phyloP scores from a whole-genome alignment of 2,888 invertebrate species.

The Achlya flavicornis region DNA sequence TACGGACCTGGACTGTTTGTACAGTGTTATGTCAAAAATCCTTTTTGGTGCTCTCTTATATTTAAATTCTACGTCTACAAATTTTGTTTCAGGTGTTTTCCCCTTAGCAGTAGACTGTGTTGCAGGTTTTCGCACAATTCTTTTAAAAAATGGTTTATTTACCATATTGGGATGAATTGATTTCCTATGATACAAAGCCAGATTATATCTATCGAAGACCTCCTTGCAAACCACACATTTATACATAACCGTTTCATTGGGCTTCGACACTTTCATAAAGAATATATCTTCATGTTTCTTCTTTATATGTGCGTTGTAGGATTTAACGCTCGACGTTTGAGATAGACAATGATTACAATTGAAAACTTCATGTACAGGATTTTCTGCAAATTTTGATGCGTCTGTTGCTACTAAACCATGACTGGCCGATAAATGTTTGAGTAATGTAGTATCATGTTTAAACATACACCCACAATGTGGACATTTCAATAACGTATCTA shows the following conservation, averaged over 20 bases:
- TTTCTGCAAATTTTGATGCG: background rate
- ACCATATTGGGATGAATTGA: slow-evolving; percentile 18
- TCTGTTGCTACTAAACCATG: background rate
- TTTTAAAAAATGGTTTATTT: slow-evolving; percentile 16
- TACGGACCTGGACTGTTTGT: background rate
- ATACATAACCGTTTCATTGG: background rate
- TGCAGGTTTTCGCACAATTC: slow-evolving; percentile 12
- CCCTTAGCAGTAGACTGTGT: background rate
- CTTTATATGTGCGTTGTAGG: background rate
- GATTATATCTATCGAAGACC: slow-evolving; percentile 11
- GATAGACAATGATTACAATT: background rate
- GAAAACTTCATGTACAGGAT: background rate
- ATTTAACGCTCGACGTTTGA: background rate
- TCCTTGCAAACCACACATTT: slow-evolving; percentile 28
- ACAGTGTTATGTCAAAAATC: background rate
- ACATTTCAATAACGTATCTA: background rate
- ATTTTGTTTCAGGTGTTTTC: background rate
- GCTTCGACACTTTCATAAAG: background rate
- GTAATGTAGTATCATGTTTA: background rate
- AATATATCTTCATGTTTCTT: background rate
- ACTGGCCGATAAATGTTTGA: background rate
- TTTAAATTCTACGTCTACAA: background rate
- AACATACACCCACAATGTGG: background rate
- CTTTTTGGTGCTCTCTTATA: background rate
- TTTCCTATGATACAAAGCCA: slow-evolving; percentile 20